These are phyloP conservation scores for Penaeus chinensis DNA, from an alignment of 1,140 invertebrate species.

Conservation along the genomic window DNA sequence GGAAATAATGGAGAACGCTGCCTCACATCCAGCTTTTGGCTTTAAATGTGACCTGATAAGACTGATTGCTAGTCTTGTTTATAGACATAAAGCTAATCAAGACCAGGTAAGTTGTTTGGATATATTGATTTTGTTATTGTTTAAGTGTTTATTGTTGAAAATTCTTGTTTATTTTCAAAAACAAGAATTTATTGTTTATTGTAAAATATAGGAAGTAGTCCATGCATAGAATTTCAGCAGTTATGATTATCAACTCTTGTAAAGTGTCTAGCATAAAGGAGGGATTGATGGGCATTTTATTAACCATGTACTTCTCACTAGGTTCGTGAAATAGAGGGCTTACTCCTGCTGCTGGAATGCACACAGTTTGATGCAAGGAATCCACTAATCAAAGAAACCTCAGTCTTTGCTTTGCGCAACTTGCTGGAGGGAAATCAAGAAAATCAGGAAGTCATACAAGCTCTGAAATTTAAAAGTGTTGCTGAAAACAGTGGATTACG, in stretches of 20 bases:
- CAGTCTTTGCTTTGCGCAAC: slow-evolving; percentile 47
- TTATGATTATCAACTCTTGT: neutral
- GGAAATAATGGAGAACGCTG: slow-evolving; percentile 7
- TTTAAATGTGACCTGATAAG: slow-evolving; percentile 52
- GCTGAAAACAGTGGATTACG: slow-evolving; percentile 12
- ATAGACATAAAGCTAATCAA: slow-evolving; percentile 36
- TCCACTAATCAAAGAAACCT: slow-evolving; percentile 40
- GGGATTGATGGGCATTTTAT: too few relatives aligned
- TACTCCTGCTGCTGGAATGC: slow-evolving; percentile 30
- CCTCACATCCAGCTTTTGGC: slow-evolving; percentile 39
- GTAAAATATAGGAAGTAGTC: too few relatives aligned
- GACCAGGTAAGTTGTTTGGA: slow-evolving; percentile 32
- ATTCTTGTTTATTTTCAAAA: too few relatives aligned
- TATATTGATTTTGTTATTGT: neutral
- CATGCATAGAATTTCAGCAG: too few relatives aligned
- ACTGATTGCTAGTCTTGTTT: slow-evolving; percentile 41
- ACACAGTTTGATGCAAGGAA: slow-evolving; percentile 52
- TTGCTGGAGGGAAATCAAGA: slow-evolving; percentile 48
- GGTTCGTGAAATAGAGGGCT: slow-evolving; percentile 39
- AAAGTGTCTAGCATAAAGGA: neutral
- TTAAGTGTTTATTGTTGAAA: neutral
- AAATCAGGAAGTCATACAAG: slow-evolving; percentile 33
- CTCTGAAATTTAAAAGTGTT: slow-evolving; percentile 15
- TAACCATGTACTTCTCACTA: neutral
- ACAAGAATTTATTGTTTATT: too few relatives aligned